These are phyloP conservation scores for Tychaedon coryphoeus DNA, from an alignment of 2,113 vertebrate species.

Conservation along the genomic window DNA sequence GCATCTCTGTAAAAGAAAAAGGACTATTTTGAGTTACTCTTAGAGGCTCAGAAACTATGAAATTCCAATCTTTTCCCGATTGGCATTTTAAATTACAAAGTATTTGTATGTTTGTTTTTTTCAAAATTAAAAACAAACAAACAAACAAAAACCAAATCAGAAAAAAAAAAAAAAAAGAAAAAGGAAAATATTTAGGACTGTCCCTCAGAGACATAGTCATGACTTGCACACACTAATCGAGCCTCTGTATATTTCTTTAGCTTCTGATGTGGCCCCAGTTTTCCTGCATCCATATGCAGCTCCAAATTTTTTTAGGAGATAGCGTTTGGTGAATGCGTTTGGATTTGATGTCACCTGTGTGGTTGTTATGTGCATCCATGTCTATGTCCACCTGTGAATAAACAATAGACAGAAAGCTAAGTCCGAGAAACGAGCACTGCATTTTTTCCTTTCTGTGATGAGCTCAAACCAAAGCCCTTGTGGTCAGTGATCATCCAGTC, in stretches of 20 bases:
- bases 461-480: neutral
- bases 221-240: neutral
- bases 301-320: neutral
- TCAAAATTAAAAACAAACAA: neutral
- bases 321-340: constrained; percentile 47
- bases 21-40: neutral
- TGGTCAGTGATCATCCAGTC: neutral
- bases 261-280: neutral
- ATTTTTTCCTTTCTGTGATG: neutral
- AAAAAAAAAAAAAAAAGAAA: neutral
- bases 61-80: neutral
- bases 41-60: neutral
- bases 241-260: constrained; percentile 22
- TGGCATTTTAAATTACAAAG: neutral
- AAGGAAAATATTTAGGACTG: neutral
- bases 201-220: constrained; percentile 41
- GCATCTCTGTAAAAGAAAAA: constrained; percentile 43
- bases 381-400: constrained; percentile 54
- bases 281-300: constrained; percentile 19
- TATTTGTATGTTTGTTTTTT: neutral
- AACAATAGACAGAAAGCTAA: constrained; percentile 31
- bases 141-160: neutral
- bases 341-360: constrained; percentile 56
- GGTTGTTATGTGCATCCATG: constrained; percentile 50
- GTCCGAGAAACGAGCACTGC: neutral